Conservation (phyloP, 2,113 vertebrate species). For the Antidorcas marsupialis region DNA sequence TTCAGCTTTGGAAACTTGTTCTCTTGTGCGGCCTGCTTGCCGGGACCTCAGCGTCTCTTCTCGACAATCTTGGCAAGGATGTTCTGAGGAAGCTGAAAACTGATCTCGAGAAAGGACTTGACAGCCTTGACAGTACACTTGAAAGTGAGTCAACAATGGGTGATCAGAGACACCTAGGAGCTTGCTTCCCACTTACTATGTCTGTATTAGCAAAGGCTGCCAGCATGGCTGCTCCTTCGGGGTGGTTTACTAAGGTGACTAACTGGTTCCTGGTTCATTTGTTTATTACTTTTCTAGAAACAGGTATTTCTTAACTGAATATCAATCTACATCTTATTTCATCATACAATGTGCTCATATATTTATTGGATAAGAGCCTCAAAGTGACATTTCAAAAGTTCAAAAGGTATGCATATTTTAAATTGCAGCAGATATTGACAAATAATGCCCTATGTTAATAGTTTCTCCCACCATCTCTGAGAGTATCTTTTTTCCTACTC, state of each 20-base stretch:
- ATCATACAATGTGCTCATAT: too few relatives aligned
- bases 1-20: constrained; percentile 2
- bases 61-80: neutral
- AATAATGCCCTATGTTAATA: too few relatives aligned
- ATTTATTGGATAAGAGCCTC: too few relatives aligned
- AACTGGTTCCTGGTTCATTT: neutral
- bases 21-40: constrained; percentile 36
- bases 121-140: fast-evolving
- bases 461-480: too few relatives aligned
- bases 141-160: neutral
- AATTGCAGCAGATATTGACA: too few relatives aligned
- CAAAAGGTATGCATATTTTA: too few relatives aligned
- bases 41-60: neutral
- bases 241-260: neutral
- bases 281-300: too few relatives aligned
- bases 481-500: too few relatives aligned
- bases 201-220: neutral
- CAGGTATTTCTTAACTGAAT: too few relatives aligned
- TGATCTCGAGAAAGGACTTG: fast-evolving
- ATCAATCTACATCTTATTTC: too few relatives aligned
- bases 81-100: neutral
- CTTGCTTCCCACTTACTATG: neutral
- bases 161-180: too few relatives aligned
- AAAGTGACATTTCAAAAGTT: too few relatives aligned
- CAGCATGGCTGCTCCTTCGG: neutral